Evolutionary conservation across 2,113 vertebrate genomes (phyloP).

Genomic region (Mus pahari): DNA sequence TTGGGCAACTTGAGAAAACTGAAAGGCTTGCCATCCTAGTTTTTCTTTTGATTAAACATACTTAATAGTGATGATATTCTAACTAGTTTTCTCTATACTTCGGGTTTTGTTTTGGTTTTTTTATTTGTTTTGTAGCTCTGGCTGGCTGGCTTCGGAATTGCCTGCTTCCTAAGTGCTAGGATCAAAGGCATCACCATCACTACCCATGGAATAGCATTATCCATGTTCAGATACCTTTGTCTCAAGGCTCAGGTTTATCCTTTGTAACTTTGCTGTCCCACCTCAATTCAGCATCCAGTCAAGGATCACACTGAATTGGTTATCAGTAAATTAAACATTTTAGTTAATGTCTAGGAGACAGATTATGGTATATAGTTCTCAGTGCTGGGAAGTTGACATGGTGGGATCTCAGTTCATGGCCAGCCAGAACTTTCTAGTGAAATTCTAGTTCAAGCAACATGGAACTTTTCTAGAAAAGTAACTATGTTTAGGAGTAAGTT

Average conservation of each 20-base stretch:
- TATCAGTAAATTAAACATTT: conserved; percentile 36
- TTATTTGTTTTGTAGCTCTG: neutral
- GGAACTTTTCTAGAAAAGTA: conserved; percentile 5
- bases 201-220: neutral
- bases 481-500: conserved; percentile 49
- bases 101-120: neutral
- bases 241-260: neutral
- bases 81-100: neutral
- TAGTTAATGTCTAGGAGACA: conserved; percentile 39
- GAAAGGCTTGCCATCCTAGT: neutral
- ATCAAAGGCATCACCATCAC: neutral
- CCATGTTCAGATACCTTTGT: conserved; percentile 40
- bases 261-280: neutral
- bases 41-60: neutral
- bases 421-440: neutral
- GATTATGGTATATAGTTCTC: neutral
- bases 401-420: neutral
- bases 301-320: conserved; percentile 2
- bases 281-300: neutral
- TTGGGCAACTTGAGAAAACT: neutral
- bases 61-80: neutral
- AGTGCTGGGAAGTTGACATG: neutral
- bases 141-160: neutral
- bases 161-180: neutral
- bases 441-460: neutral